Evolutionary conservation across 2,113 vertebrate genomes (phyloP), one percentile per base, ranked within the genome.

Genomic region (Prunella himalayana): DNA sequence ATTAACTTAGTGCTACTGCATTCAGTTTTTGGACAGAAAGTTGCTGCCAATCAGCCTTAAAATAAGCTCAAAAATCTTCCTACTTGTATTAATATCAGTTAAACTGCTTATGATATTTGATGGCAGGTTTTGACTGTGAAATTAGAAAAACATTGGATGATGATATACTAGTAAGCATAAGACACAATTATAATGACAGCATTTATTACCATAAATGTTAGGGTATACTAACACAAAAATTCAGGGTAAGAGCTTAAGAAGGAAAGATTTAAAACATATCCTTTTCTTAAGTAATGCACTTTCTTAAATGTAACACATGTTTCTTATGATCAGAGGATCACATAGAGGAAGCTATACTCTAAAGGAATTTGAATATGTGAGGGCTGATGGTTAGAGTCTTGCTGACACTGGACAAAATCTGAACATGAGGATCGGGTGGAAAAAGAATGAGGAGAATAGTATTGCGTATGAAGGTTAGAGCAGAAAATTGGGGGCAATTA

Each of bases 401-500:
- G 90, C 90, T 94, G 79, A 93, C 60, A 51, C 16, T 81, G 25
- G 35, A 81, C 64, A 81, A 95, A 88, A 88, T 75, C 28, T 51
- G 51, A 90, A 73, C 33, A 31, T 21, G 35, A 70, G 39, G 71
- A 72, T 13, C 0, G 3, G 51, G 17, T 92, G 51, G 56, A 86
- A 83, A 94, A 95, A 93, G 44, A 66, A 41, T 70, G 81, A 73
- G 84, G 54, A 91, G 60, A 90, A 76, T 15, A 83, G 44, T 39
- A 92, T 71, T 73, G 31, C 7, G 2, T 81, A 63, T 95, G 85
- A 96, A 96, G 92, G 81, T 96, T 95, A 96, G 79, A 90, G 44
- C 16, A 94, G 79, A 94, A 94, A 92, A 93, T 45, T 92, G 68
- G 82, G 94, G 90, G 90, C 65, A 90, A 96, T 96, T 96, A 96